phyloP scores from a whole-genome alignment of 2,888 invertebrate genomes.

The Metacarcinus magister region DNA sequence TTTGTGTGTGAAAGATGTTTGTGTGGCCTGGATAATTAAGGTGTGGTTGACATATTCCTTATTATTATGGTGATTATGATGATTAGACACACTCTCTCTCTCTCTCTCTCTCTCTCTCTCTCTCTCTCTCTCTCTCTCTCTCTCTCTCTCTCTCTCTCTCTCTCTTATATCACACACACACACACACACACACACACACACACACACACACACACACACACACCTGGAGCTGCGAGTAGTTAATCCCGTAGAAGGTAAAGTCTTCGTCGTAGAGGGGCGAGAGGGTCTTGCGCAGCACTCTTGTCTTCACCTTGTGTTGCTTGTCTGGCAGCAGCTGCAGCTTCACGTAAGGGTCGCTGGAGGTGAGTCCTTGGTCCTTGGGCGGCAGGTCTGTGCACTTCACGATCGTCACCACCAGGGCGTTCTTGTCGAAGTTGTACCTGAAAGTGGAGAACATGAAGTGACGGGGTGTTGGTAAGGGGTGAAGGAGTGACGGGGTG shows the following conservation, averaged over 20 bases:
- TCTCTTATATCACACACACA: too few species aligned
- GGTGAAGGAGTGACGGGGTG: neutral
- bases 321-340: conserved; percentile 98
- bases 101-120: conserved; percentile 39
- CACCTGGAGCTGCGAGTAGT: conserved; percentile 91
- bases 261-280: conserved; percentile 99
- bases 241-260: conserved; percentile 98
- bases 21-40: neutral
- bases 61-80: neutral
- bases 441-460: conserved; percentile 85
- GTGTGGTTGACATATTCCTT: neutral
- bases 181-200: neutral
- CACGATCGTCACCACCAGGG: conserved; percentile 95
- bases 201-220: neutral
- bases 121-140: neutral
- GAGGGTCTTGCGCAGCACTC: conserved; percentile 97
- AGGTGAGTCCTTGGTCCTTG: conserved; percentile 90
- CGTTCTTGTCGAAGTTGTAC: conserved; percentile 95
- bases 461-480: conserved; percentile 64
- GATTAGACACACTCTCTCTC: neutral
- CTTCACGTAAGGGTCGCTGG: conserved; percentile 98
- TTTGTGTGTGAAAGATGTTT: neutral
- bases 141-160: conserved; percentile 9
- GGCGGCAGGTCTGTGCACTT: conserved; percentile 95
- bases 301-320: conserved; percentile 98